Conservation (phyloP, 2,888 invertebrate species). For the Leucophora obtusa region DNA sequence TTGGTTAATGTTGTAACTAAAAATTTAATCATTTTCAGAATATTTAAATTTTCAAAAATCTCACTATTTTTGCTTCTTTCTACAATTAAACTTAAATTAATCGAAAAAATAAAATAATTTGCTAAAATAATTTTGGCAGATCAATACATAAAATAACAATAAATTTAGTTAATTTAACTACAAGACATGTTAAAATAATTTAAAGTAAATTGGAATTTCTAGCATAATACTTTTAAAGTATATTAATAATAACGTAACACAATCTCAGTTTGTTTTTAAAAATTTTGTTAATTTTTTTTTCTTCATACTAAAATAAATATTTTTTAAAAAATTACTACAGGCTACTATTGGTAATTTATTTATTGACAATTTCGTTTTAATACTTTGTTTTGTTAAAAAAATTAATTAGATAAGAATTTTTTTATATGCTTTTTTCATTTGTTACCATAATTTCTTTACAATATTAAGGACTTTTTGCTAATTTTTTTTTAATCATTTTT, state of each 20-base stretch:
- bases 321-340: constrained; percentile 52
- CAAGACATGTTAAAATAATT: constrained; percentile 65
- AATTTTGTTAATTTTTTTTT: constrained; percentile 35
- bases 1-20: constrained; percentile 42
- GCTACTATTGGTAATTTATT: constrained; percentile 51
- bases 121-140: constrained; percentile 55
- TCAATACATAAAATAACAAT: constrained; percentile 53
- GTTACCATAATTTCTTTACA: constrained; percentile 26
- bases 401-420: constrained; percentile 34
- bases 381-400: constrained; percentile 65
- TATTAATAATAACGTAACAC: constrained; percentile 25
- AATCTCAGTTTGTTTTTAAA: constrained; percentile 49
- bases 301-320: constrained; percentile 29
- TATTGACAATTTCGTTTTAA: constrained; percentile 46
- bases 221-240: constrained; percentile 68
- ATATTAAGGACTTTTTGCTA: constrained; percentile 48
- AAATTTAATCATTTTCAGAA: constrained; percentile 60
- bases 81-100: constrained; percentile 30
- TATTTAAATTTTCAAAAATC: constrained; percentile 55
- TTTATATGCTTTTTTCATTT: constrained; percentile 10
- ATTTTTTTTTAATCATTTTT: constrained; percentile 11
- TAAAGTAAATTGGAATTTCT: constrained; percentile 67
- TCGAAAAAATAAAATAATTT: constrained; percentile 29
- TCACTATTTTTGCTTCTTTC: constrained; percentile 43
- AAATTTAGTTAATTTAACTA: constrained; percentile 66